These are phyloP conservation scores for Lepidothrix coronata DNA, from an alignment of 2,113 vertebrate species.

Conservation along the genomic window DNA sequence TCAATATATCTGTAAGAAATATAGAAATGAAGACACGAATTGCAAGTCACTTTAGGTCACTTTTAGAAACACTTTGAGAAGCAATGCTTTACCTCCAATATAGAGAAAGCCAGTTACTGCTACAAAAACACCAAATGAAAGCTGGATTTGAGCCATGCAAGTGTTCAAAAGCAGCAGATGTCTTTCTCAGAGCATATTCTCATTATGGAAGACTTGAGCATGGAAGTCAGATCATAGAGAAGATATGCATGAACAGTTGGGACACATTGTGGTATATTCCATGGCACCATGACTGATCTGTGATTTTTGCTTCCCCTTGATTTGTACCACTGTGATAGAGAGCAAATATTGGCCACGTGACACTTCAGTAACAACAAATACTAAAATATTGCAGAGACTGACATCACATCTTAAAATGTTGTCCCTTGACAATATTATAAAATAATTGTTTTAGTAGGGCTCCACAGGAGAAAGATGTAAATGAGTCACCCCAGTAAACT, in stretches of 20 bases:
- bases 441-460: not conserved
- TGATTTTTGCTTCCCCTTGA: not conserved
- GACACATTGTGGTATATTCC: not conserved
- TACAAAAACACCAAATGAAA: not conserved
- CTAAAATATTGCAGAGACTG: not conserved
- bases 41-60: not conserved
- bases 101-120: not conserved
- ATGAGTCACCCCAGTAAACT: not conserved
- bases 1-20: not conserved
- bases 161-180: not conserved
- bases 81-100: not conserved
- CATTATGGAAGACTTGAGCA: not conserved
- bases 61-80: not conserved
- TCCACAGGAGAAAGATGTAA: not conserved
- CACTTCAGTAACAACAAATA: not conserved
- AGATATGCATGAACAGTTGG: not conserved
- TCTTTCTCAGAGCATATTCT: not conserved
- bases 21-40: not conserved
- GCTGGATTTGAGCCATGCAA: not conserved
- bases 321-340: rapidly evolving
- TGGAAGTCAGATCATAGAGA: not conserved
- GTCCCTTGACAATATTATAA: not conserved
- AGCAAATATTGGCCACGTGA: not conserved
- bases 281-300: not conserved
- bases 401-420: not conserved